Evolutionary conservation across 2,113 vertebrate species (phyloP), one percentile per base, ranked within the genome.

Genomic region (Heloderma charlesbogerti): DNA sequence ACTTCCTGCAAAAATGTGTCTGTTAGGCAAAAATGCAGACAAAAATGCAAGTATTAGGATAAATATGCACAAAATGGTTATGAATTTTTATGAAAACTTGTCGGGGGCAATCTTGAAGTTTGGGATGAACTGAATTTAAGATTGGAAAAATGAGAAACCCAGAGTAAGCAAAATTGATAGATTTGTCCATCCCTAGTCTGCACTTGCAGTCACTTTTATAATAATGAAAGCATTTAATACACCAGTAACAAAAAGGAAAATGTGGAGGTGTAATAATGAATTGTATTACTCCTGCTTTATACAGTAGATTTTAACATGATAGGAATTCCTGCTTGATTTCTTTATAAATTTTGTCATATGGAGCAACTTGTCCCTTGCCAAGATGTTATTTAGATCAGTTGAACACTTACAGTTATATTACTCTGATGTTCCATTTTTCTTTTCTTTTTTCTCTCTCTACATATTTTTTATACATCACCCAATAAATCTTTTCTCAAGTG

Each of bases 401-500:
- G 83, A 88, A 31, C 67, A 85, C 87, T 93, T 94, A 87, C 37
- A 94, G 71, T 74, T 96, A 93, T 93, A 89, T 84, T 77, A 88
- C 67, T 92, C 95, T 94, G 90, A 93, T 94, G 96, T 96, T 94
- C 92, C 87, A 86, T 93, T 67, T 57, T 63, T 87, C 95, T 92
- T 31, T 94, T 94, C 92, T 71, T 93, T 54, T 51, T 48, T 84
- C 94, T 93, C 34, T 94, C 92, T 75, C 45, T 94, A 88, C 51
- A 9, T 94, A 92, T 94, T 94, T 93, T 77, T 93, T 94, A 94
- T 90, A 69, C 72, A 87, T 90, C 93, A 95, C 96, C 92, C 92
- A 95, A 95, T 97, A 97, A 97, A 97, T 96, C 88, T 94, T 96
- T 96, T 96, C 94, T 95, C 94, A 94, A 94, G 88, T 94, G 96